Conservation (phyloP, 2,888 invertebrate genomes). For the Drosophila mulleri region DNA sequence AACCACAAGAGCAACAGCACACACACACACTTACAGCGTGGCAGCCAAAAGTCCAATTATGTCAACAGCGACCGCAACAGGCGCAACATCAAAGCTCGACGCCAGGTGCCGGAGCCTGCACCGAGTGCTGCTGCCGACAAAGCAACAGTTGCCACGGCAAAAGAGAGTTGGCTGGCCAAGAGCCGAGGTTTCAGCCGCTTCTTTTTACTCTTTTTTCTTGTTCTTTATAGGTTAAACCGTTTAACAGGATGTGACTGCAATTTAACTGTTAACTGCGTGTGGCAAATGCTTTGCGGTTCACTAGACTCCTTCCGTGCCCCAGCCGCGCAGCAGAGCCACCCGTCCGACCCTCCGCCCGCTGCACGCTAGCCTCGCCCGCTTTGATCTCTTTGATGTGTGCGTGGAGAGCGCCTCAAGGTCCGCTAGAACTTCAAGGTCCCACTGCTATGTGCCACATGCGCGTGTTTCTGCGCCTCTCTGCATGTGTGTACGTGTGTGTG, state of each 20-base stretch:
- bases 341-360: neutral
- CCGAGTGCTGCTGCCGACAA: slow-evolving; percentile 49
- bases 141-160: slow-evolving; percentile 53
- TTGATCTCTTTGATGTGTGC: slow-evolving; percentile 68
- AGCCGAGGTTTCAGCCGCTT: slow-evolving; percentile 15
- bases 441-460: slow-evolving; percentile 43
- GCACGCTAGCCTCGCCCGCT: slow-evolving; percentile 32
- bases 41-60: slow-evolving; percentile 77
- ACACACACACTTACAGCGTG: slow-evolving; percentile 24
- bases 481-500: neutral
- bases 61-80: slow-evolving; percentile 72
- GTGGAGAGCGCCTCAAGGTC: slow-evolving; percentile 71
- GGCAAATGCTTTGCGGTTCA: slow-evolving; percentile 47
- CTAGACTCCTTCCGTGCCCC: slow-evolving; percentile 21
- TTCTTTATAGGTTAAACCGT: slow-evolving; percentile 72
- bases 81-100: slow-evolving; percentile 69
- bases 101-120: slow-evolving; percentile 46
- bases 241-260: slow-evolving; percentile 72
- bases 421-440: slow-evolving; percentile 75
- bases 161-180: slow-evolving; percentile 39
- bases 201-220: neutral
- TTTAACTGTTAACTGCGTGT: slow-evolving; percentile 64
- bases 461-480: neutral
- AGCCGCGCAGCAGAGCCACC: neutral
- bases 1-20: slow-evolving; percentile 22